Evolutionary conservation across 2,888 invertebrate species (phyloP).

Genomic region (Sturmia bella): DNA sequence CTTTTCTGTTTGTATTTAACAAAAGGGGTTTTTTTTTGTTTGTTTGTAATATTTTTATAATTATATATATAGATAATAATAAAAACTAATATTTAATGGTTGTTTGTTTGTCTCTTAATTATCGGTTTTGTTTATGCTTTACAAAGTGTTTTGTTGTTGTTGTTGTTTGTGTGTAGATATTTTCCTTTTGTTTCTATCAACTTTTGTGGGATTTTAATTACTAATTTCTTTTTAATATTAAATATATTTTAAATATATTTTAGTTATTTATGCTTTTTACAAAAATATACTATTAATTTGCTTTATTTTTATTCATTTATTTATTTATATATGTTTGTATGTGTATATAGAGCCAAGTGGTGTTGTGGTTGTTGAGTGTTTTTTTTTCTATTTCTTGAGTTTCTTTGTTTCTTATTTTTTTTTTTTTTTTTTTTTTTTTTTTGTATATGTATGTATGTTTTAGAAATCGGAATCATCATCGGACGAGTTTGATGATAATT

Average conservation of each 20-base stretch:
- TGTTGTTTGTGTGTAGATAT: constrained; percentile 21
- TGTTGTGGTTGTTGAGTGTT: constrained; percentile 50
- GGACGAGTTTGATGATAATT: constrained; percentile 92
- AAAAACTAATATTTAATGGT: constrained; percentile 59
- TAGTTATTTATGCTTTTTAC: constrained; percentile 56
- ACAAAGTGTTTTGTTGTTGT: constrained; percentile 38
- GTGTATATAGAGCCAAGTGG: constrained; percentile 39
- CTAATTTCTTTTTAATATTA: constrained; percentile 23
- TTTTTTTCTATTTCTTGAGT: background rate
- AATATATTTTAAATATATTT: constrained; percentile 38
- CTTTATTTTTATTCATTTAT: constrained; percentile 23
- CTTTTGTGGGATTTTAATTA: constrained; percentile 40
- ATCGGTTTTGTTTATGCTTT: constrained; percentile 38
- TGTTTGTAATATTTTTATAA: constrained; percentile 44
- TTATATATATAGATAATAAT: constrained; percentile 60
- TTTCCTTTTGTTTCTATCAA: constrained; percentile 35
- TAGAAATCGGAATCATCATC: constrained; percentile 82
- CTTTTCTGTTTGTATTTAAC: no score
- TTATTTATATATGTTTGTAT: constrained; percentile 9
- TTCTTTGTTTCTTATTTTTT: constrained; percentile 17
- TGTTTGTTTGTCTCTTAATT: constrained; percentile 54
- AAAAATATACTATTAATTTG: constrained; percentile 62
- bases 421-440: no score
- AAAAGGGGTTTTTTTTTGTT: no score
- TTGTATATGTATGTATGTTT: no score